A percentile compares a stretch with the other conserved stretches of the same genome.
These are phyloP conservation scores for Agraylea sexmaculata DNA, from an alignment of 1,140 invertebrate species.

Conservation along the genomic window DNA sequence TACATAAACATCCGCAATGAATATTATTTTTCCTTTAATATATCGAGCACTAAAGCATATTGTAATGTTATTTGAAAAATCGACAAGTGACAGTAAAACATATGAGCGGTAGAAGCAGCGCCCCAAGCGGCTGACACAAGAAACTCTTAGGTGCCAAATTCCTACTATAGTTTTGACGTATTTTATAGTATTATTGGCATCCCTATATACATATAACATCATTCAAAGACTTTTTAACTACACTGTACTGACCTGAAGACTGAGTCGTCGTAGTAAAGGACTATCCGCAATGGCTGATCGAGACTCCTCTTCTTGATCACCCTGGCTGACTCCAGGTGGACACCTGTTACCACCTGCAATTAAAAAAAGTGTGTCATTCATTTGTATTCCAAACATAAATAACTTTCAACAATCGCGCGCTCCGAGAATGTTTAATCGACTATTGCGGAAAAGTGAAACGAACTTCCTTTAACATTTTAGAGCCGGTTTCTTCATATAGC, in stretches of 20 bases:
- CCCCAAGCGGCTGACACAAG: not conserved
- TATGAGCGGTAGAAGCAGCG: not conserved
- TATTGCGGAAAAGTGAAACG: too few relatives aligned
- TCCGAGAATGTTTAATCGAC: too few relatives aligned
- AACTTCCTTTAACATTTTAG: too few relatives aligned
- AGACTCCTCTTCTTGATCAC: conserved; percentile 71
- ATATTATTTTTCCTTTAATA: too few relatives aligned
- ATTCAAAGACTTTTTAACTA: not conserved
- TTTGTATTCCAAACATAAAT: conserved; percentile 1
- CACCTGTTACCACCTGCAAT: conserved; percentile 69
- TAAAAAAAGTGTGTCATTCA: conserved; percentile 11
- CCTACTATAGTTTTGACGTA: too few relatives aligned
- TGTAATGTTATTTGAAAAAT: too few relatives aligned
- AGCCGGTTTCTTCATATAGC: too few relatives aligned
- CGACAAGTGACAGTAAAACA: too few relatives aligned
- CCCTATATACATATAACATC: not conserved
- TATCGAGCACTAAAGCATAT: too few relatives aligned
- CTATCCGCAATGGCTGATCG: conserved; percentile 76
- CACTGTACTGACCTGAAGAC: conserved; percentile 61
- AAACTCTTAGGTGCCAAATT: too few relatives aligned
- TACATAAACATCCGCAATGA: too few relatives aligned
- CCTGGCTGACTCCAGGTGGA: conserved; percentile 66
- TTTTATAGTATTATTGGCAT: not conserved
- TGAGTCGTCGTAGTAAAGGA: conserved; percentile 81
- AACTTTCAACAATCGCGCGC: too few relatives aligned